Conservation (phyloP, 2,797 vertebrate genomes). For the Sorex maritimensis region DNA sequence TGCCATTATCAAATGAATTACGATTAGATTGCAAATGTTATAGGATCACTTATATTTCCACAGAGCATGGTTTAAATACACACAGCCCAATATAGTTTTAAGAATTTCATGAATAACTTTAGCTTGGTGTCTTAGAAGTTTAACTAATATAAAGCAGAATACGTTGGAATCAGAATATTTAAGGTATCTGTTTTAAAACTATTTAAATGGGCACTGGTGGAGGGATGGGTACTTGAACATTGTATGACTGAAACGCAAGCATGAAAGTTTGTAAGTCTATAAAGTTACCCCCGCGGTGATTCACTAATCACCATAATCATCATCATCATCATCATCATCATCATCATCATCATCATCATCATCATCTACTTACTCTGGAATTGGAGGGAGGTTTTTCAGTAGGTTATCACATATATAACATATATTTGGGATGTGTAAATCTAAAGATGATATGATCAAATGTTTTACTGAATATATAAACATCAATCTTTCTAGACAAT, state of each 20-base stretch:
- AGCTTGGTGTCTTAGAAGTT: constrained; percentile 39
- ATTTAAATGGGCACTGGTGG: neutral
- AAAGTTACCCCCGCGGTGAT: too few relatives aligned
- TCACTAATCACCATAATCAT: too few relatives aligned
- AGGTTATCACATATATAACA: neutral
- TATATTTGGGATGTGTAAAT: neutral
- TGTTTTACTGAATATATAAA: neutral
- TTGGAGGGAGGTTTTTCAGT: neutral
- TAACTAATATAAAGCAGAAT: constrained; percentile 39
- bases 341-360: too few relatives aligned
- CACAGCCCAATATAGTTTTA: neutral
- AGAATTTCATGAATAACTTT: constrained; percentile 66
- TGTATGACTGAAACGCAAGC: too few relatives aligned
- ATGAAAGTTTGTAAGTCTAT: too few relatives aligned
- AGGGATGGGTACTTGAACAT: too few relatives aligned
- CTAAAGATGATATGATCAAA: neutral
- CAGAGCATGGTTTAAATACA: constrained; percentile 49
- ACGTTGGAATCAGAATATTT: constrained; percentile 23
- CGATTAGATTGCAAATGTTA: constrained; percentile 73
- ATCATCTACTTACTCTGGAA: neutral
- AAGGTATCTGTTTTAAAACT: constrained; percentile 1
- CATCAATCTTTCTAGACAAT: neutral
- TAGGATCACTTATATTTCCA: constrained; percentile 68
- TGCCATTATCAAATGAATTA: constrained; percentile 74
- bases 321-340: too few relatives aligned